Evolutionary conservation across 2,797 vertebrate genomes (phyloP).

Genomic region (Sandelia bainsii): DNA sequence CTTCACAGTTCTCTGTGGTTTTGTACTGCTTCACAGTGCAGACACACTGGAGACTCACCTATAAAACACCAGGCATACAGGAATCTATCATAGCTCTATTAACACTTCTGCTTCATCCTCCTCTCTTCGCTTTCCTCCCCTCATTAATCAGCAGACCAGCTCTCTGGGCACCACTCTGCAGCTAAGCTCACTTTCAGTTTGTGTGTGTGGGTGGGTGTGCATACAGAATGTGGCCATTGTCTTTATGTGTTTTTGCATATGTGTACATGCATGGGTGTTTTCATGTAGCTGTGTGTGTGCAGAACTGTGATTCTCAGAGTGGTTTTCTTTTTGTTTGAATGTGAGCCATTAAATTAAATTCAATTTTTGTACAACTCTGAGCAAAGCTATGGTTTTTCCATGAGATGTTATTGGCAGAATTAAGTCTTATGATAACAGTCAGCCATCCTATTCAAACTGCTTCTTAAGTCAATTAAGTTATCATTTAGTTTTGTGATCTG

Average conservation of each 20-base stretch:
- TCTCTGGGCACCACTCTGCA: conserved; percentile 67
- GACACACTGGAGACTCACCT: conserved; percentile 72
- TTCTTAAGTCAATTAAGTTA: conserved; percentile 31
- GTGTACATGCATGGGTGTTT: conserved; percentile 19
- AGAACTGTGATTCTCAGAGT: not conserved
- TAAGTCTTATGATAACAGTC: conserved; percentile 14
- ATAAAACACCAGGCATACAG: conserved; percentile 72
- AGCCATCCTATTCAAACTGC: conserved; percentile 18
- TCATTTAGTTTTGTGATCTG: conserved; percentile 15
- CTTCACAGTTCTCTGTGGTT: conserved; percentile 40
- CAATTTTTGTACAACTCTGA: too few relatives aligned
- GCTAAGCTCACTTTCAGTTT: conserved; percentile 58
- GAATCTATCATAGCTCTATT: conserved; percentile 83
- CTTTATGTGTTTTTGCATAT: conserved; percentile 25
- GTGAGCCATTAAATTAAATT: conserved; percentile 12
- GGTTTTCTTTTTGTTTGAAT: not conserved
- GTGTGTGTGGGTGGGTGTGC: conserved; percentile 23
- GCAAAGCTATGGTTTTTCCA: not conserved
- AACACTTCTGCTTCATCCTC: conserved; percentile 77
- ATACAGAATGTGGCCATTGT: conserved; percentile 26
- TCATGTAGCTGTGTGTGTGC: not conserved
- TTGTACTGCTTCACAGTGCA: conserved; percentile 59
- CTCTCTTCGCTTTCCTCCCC: conserved; percentile 71
- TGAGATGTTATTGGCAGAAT: conserved; percentile 12
- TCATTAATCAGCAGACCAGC: conserved; percentile 80